Conservation (phyloP, 2,113 vertebrate species). For the Thamnophis sirtalis region DNA sequence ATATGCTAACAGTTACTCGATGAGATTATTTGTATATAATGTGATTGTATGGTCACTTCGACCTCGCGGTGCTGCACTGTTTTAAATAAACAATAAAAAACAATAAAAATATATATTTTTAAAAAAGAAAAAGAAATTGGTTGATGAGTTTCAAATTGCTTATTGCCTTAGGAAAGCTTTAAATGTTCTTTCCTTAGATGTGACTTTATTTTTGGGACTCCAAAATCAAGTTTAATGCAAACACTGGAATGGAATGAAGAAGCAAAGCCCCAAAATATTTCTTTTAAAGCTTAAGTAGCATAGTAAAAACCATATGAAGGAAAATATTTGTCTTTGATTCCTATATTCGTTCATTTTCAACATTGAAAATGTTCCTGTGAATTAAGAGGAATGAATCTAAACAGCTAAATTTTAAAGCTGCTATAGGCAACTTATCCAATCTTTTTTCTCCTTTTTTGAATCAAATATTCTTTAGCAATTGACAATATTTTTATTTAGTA, state of each 20-base stretch:
- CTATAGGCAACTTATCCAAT: not conserved
- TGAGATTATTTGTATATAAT: too few relatives aligned
- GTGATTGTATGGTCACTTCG: too few relatives aligned
- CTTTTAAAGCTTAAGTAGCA: conserved; percentile 2
- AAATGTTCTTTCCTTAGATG: conserved; percentile 17
- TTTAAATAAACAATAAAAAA: too few relatives aligned
- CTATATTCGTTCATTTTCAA: conserved; percentile 12
- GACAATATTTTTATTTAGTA: not conserved
- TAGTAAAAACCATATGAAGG: conserved; percentile 4
- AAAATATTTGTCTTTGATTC: conserved; percentile 23
- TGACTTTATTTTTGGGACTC: conserved; percentile 8
- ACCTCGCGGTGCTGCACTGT: too few relatives aligned
- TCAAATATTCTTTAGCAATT: not conserved
- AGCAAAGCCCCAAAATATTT: not conserved
- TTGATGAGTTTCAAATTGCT: conserved; percentile 50
- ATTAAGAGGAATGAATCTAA: not conserved
- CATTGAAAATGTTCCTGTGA: not conserved
- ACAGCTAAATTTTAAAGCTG: not conserved
- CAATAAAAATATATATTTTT: too few relatives aligned
- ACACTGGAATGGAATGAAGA: conserved; percentile 9
- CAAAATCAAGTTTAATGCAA: conserved; percentile 2
- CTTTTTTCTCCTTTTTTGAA: not conserved
- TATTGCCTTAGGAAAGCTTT: conserved; percentile 40
- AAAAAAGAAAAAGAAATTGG: too few relatives aligned
- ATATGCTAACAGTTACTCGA: too few relatives aligned